Evolutionary conservation across 2,888 invertebrate species (phyloP), one percentile per base, ranked within the genome.

Genomic region (Vanessa cardui): DNA sequence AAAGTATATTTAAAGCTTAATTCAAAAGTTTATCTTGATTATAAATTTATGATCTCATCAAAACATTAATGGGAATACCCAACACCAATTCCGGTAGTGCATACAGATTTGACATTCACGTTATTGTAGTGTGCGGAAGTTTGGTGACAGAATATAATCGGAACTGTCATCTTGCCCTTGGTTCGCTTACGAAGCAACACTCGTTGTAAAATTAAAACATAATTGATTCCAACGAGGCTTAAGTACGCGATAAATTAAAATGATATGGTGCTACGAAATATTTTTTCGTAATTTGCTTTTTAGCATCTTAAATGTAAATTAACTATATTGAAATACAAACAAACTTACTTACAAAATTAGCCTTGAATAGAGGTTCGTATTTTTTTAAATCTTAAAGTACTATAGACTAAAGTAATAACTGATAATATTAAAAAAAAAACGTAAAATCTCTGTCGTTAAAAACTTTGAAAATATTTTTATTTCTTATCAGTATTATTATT

Each of bases 131-230:
- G 7, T 54, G 54, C 62, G 70, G 70, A 70, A 67, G 50, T 47
- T 46, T 26, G 52, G 56, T 50, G 64, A 16, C 52, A 64, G 58
- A 61, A 66, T 59, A 39, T 54, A 60, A 58, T 63, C 39, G 50
- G n/a, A 62, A 63, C 45, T 50, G 67, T 60, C 64, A 64, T 49
- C 52, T 44, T n/a, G 64, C 18, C 70, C 70, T 70, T 67, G 70
- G 49, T 5, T 70, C 67, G 64, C 64, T 70, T 50, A 46, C 33
- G 54, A 44, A 65, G 59, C 44, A 33, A 18, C 39, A 39, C 33
- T 46, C 15, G 16, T 33, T n/a, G 31, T 68, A 47, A 60, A 68
- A 61, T 61, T 61, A 58, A 68, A 49, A 49, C 45, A 46, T 67
- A 64, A 66, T 56, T 64, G 50, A 46, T 62, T 59, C 58, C 64